Evolutionary conservation across 2,113 vertebrate genomes (phyloP).

Genomic region (Neodon shergylaensis): DNA sequence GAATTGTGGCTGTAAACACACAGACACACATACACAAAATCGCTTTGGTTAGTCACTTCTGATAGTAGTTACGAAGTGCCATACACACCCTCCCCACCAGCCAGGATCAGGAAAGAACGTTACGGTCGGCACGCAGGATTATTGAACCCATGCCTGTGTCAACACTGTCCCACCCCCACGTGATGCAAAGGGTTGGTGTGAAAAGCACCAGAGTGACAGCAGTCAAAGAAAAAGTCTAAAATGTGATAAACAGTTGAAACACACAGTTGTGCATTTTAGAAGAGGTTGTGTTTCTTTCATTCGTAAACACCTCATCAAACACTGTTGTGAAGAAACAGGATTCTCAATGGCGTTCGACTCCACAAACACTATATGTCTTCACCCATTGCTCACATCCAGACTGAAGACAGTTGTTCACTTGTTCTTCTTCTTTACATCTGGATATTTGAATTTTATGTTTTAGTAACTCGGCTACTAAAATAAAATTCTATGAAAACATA

Average conservation of each 20-base stretch:
- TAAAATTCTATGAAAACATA: not conserved
- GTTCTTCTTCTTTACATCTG: not conserved
- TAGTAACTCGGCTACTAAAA: not conserved
- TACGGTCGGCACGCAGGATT: not conserved
- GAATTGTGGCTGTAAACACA: slow-evolving; percentile 94
- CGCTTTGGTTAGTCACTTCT: slow-evolving; percentile 68
- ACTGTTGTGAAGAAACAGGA: not conserved
- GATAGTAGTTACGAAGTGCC: not conserved
- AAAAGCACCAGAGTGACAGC: slow-evolving; percentile 18
- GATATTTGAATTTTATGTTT: slow-evolving; percentile 12
- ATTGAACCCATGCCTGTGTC: too few relatives aligned
- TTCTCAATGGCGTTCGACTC: not conserved
- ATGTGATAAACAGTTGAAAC: slow-evolving; percentile 2
- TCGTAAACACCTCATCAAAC: not conserved
- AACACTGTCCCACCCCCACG: not conserved
- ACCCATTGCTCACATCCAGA: not conserved
- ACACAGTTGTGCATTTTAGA: not conserved
- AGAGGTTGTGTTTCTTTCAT: not conserved
- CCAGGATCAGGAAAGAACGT: slow-evolving; percentile 30
- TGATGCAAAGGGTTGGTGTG: not conserved
- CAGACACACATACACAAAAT: slow-evolving; percentile 45
- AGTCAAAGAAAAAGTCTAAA: slow-evolving; percentile 41
- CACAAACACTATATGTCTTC: not conserved
- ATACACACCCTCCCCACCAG: not conserved
- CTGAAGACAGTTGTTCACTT: not conserved